Percentiles rank a stretch among this genome's conserved stretches.
Evolutionary conservation across 2,113 vertebrate genomes (phyloP).

Genomic region (Melanerpes formicivorus): DNA sequence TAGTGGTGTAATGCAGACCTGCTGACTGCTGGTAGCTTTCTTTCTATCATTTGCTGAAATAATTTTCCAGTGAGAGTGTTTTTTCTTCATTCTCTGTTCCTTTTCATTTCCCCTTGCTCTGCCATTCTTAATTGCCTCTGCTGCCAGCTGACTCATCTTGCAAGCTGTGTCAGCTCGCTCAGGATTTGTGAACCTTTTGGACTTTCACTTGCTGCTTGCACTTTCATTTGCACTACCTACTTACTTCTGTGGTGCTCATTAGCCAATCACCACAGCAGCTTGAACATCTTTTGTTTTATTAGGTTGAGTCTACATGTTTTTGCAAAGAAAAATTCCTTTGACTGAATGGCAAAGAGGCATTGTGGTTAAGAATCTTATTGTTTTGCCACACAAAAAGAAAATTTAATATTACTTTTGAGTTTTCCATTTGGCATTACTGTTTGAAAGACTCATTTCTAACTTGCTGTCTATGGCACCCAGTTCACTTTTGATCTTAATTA

Average conservation of each 20-base stretch:
- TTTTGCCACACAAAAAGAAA: background rate
- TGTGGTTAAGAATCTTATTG: background rate
- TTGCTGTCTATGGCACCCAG: fast-evolving
- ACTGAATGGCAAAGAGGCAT: background rate
- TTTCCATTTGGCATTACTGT: background rate
- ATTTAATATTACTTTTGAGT: background rate
- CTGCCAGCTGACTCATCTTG: conserved; percentile 13
- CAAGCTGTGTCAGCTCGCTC: background rate
- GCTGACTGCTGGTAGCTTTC: background rate
- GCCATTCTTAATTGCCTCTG: background rate
- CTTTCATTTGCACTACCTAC: background rate
- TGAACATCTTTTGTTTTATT: background rate
- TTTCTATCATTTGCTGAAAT: background rate
- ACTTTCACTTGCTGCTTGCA: background rate
- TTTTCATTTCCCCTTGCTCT: conserved; percentile 5
- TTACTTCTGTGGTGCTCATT: background rate
- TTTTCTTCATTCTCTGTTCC: background rate
- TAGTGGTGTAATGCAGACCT: background rate
- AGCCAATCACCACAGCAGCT: background rate
- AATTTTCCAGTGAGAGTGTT: conserved; percentile 4
- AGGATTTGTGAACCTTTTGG: background rate
- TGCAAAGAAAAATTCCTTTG: background rate
- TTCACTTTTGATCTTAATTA: background rate
- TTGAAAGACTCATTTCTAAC: background rate
- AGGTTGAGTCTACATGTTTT: background rate